A percentile compares a stretch with the other conserved stretches of the same genome.
These are phyloP conservation scores for Stenodera caucasica DNA, from an alignment of 2,888 invertebrate species.

Conservation along the genomic window DNA sequence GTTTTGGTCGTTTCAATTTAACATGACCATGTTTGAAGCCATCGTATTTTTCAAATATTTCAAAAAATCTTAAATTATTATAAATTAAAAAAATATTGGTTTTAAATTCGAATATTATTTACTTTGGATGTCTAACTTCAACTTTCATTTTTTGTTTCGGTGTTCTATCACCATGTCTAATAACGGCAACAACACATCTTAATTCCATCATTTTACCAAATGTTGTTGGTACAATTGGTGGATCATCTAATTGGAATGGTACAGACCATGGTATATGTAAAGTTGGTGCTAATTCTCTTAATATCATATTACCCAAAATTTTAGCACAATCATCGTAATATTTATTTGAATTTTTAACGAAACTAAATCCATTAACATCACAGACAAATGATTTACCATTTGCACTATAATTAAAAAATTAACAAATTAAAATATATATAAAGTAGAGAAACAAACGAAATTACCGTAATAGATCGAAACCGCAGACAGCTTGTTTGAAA, in stretches of 20 bases:
- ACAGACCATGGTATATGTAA: constrained; percentile 97
- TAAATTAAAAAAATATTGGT: constrained; percentile 9
- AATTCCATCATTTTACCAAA: constrained; percentile 95
- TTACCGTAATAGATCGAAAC: constrained; percentile 91
- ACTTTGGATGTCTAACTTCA: constrained; percentile 95
- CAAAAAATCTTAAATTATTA: constrained; percentile 78
- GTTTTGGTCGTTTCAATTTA: constrained; percentile 95
- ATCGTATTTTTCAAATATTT: constrained; percentile 96
- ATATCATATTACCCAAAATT: constrained; percentile 96
- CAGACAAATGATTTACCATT: constrained; percentile 99
- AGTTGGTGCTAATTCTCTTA: constrained; percentile 91
- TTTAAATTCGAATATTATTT: constrained; percentile 43
- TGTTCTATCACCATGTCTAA: constrained; percentile 96
- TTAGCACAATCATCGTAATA: constrained; percentile 99
- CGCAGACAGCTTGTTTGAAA: constrained; percentile 98
- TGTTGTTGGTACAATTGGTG: constrained; percentile 98
- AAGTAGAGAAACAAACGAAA: neutral
- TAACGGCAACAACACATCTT: constrained; percentile 95
- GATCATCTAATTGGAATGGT: constrained; percentile 96
- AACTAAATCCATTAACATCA: constrained; percentile 99
- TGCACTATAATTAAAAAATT: constrained; percentile 65
- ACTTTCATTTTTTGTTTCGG: constrained; percentile 99
- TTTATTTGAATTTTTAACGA: constrained; percentile 99
- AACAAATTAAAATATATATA: neutral
- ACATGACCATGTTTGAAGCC: constrained; percentile 95